phyloP scores from a whole-genome alignment of 2,797 vertebrate species.

The Taenioides sp. region DNA sequence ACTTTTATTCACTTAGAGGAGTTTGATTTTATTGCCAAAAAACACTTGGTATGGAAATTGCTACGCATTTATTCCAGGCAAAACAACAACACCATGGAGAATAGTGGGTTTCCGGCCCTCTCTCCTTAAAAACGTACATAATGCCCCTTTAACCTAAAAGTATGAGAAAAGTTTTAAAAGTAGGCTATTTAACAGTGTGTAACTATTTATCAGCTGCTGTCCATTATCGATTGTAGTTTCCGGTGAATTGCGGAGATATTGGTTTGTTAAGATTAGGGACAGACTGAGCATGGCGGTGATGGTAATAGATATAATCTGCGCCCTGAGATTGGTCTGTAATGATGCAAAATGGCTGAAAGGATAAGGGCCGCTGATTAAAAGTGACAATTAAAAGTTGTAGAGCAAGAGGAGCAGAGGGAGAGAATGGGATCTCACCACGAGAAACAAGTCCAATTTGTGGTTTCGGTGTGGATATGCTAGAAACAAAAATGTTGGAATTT shows the following conservation, averaged over 20 bases:
- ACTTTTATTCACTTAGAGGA: no score
- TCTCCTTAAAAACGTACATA: no score
- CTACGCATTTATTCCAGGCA: no score
- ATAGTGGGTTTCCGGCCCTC: no score
- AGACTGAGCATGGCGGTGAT: neutral
- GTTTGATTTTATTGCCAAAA: no score
- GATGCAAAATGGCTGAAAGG: slow-evolving; percentile 30
- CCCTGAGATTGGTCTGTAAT: slow-evolving; percentile 31
- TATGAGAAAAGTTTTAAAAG: no score
- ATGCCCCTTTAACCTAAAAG: no score
- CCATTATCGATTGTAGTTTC: neutral
- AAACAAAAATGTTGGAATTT: no score
- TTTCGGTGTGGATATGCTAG: no score
- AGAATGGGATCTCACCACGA: slow-evolving; percentile 21
- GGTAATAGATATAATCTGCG: slow-evolving; percentile 12
- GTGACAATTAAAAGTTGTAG: slow-evolving; percentile 55
- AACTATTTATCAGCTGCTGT: neutral
- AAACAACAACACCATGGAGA: no score
- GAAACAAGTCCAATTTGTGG: neutral
- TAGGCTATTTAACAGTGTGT: no score
- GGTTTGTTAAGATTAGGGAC: slow-evolving; percentile 5
- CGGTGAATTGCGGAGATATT: slow-evolving; percentile 1
- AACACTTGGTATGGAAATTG: no score
- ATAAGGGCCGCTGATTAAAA: slow-evolving; percentile 35
- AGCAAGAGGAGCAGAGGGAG: slow-evolving; percentile 1